Base-by-base conservation (phyloP, 2,888 invertebrate genomes). In the Graphium colonna region DNA sequence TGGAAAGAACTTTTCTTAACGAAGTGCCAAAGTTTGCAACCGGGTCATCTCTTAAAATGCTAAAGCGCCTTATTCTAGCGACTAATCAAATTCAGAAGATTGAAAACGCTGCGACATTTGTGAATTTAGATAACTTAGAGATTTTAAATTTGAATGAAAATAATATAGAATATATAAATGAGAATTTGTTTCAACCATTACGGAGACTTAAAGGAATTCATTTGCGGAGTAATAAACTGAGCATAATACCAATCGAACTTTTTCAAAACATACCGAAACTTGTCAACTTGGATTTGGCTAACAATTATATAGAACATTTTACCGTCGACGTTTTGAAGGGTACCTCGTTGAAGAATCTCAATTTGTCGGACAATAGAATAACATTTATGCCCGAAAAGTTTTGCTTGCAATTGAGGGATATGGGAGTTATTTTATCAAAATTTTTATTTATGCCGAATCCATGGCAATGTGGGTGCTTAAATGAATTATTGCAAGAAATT, bases 391-490 rank as follows among this genome's bases (percentile, higher is more conserved):
- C 65, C 12, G 75, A 77, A 39, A 85, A 86, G 55, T 88, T 88
- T 61, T 77, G 75, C 47, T 65, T 80, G 13, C 80, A 83, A 42
- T 59, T 87, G 1, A 72, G 61, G 42, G 82, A 83, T 59, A 75
- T 75, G 1, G 82, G 83, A 0, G 76, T 70, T 0, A 64, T 36
- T 16, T 56, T 87, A 28, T 68, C 61, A 1, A 82, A 82, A 55
- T 79, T 87, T 47, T 75, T 73, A 44, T 82, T 87, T 28, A 75
- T 81, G 13, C 75, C 79, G 10, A 88, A 87, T 55, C 86, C 85
- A 1, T 87, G 84, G 84, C 83, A 87, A 52, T 88, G 88, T 58
- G 69, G 78, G 0, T 87, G 87, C 60, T 61, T 86, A 0, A 69
- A 65, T 40, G 76, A 84, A 16, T 56, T 83, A 15, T 31, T 86